phyloP scores from a whole-genome alignment of 1,140 invertebrate genomes.

The Amyelois transitella region DNA sequence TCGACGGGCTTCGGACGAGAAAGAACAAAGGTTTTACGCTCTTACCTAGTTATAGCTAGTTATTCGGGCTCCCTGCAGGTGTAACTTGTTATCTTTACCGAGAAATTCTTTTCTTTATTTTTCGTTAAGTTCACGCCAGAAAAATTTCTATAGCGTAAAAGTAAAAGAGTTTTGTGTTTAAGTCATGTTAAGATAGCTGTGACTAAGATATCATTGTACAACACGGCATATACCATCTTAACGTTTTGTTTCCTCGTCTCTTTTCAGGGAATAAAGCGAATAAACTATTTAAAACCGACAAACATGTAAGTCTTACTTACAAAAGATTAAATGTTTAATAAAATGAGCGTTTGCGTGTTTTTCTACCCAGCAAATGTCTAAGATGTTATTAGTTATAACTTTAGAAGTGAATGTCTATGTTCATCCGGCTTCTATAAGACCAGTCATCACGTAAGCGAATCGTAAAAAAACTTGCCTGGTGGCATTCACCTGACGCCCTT shows the following conservation, averaged over 20 bases:
- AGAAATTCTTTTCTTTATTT: slow-evolving; percentile 52
- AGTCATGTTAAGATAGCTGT: slow-evolving; percentile 5
- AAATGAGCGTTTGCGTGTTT: too few relatives aligned
- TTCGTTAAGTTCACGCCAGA: slow-evolving; percentile 21
- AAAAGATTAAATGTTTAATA: too few relatives aligned
- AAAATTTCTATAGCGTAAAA: slow-evolving; percentile 23
- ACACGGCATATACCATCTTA: neutral
- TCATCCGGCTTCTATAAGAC: slow-evolving; percentile 53
- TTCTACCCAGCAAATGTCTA: neutral
- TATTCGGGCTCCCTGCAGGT: slow-evolving; percentile 56
- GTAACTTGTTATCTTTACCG: slow-evolving; percentile 60
- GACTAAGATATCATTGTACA: neutral
- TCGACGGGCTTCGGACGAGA: slow-evolving; percentile 37
- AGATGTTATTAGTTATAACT: neutral
- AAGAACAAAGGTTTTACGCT: slow-evolving; percentile 61
- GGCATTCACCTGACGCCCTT: slow-evolving; percentile 67
- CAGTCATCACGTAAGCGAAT: slow-evolving; percentile 49
- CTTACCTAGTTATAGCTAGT: slow-evolving; percentile 61
- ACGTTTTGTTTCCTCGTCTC: neutral
- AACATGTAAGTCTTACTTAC: too few relatives aligned
- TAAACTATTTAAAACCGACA: neutral
- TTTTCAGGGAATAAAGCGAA: neutral
- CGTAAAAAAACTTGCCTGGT: slow-evolving; percentile 60
- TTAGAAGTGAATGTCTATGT: slow-evolving; percentile 17
- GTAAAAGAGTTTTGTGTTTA: slow-evolving; percentile 13